These are phyloP conservation scores for Amphiprion percula DNA, from an alignment of 2,113 vertebrate genomes.

Conservation along the genomic window DNA sequence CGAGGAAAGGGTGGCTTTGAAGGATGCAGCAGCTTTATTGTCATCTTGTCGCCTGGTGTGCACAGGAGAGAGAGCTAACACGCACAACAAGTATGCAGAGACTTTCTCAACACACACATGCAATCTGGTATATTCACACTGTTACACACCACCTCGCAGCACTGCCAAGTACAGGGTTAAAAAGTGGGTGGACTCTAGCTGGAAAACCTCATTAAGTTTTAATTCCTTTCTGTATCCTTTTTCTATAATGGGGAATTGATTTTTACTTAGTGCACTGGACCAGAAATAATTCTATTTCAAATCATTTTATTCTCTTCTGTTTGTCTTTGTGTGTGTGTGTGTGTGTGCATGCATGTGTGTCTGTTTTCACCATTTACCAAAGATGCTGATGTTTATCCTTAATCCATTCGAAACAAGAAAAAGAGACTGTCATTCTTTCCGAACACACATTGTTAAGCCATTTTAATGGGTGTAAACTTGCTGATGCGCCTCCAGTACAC, in stretches of 20 bases:
- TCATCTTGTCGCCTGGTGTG: conserved; percentile 45
- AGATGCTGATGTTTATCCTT: conserved; percentile 53
- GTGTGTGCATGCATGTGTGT: not conserved
- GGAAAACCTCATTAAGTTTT: conserved; percentile 87
- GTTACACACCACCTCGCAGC: conserved; percentile 39
- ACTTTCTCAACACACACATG: conserved; percentile 20
- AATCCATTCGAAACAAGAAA: conserved; percentile 41
- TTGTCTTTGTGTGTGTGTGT: conserved; percentile 51
- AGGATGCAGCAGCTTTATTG: conserved; percentile 63
- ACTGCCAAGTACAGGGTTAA: conserved; percentile 54
- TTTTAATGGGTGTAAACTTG: conserved; percentile 53
- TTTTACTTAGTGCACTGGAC: conserved; percentile 82
- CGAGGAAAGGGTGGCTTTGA: conserved; percentile 54
- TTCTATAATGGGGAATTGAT: conserved; percentile 85
- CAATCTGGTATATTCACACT: conserved; percentile 8
- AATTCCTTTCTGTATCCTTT: conserved; percentile 85
- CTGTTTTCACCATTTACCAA: conserved; percentile 7
- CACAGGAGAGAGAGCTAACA: conserved; percentile 29
- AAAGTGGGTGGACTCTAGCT: conserved; percentile 73
- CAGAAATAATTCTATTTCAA: conserved; percentile 86
- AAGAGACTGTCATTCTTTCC: conserved; percentile 36
- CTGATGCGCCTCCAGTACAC: conserved; percentile 2
- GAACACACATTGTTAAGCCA: conserved; percentile 37
- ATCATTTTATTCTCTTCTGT: conserved; percentile 73
- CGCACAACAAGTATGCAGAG: conserved; percentile 1